Conservation (phyloP, 2,888 invertebrate species). For the Acanthoscelides obtectus region DNA sequence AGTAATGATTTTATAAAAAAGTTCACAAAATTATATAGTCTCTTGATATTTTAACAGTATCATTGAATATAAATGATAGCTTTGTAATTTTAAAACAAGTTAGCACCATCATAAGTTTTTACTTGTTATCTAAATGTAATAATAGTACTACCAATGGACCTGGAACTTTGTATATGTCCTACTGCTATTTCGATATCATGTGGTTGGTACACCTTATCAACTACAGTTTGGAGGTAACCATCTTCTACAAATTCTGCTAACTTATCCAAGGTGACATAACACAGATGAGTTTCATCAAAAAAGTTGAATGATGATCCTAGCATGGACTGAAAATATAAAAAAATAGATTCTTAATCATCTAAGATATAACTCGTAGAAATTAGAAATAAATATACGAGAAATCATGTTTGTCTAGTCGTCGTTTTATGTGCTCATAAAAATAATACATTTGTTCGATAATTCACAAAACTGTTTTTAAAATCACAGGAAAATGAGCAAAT, state of each 20-base stretch:
- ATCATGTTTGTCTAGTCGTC: no score
- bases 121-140: constrained; percentile 41
- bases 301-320: constrained; percentile 37
- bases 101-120: background rate
- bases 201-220: constrained; percentile 51
- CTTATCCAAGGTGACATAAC: constrained; percentile 39
- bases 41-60: background rate
- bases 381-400: no score
- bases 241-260: constrained; percentile 50
- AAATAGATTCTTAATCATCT: no score
- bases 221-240: constrained; percentile 54
- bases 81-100: background rate
- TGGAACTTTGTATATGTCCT: constrained; percentile 39
- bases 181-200: constrained; percentile 43
- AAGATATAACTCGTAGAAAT: no score
- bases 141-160: constrained; percentile 45
- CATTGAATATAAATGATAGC: background rate
- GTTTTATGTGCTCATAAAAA: no score
- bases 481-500: no score
- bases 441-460: no score
- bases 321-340: constrained; percentile 36
- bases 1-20: background rate
- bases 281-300: constrained; percentile 43
- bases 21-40: background rate
- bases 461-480: no score